Base-by-base conservation (phyloP, 2,113 vertebrate species). In the Cettia cetti region DNA sequence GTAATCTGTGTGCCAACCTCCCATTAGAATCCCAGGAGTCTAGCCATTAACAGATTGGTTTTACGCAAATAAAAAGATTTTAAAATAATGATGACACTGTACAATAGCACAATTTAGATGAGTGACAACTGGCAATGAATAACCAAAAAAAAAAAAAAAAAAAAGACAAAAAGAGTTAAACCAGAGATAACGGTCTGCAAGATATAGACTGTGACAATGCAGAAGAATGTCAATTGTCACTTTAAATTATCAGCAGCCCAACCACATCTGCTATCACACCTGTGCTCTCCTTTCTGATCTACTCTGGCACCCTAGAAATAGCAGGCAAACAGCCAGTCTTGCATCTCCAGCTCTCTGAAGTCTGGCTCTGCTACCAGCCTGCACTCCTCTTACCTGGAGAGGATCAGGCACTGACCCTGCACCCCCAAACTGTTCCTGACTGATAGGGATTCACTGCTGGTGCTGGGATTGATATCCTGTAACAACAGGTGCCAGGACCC, bases 211-310 rank as follows among this genome's bases (percentile, higher is more conserved):
- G 92, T 94, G 75, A 88, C 89, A 95, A 86, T 13, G 39, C 49
- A 64, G 57, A 93, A 79, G 86, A 75, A 97, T 72, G 90, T 87
- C 91, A 96, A 92, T 84, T 94, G 82, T 88, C 40, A 13, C 75
- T 95, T 92, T 71, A 94, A 89, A 93, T 86, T 91, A 88, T n/a
- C 86, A 87, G 78, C 93, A 93, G 88, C 63, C 56, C 63, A 66
- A 61, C 61, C 64, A 66, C 94, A 96, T 93, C 96, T 97, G 95
- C 87, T 91, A 89, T 95, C 94, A 95, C 93, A 97, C 91, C 96
- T 97, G 97, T 89, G 92, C 52, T 92, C 90, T 54, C 65, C 61
- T 89, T 81, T 88, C 74, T 89, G 91, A 74, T 96, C 92, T 64
- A 5, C 69, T 91, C 86, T 83, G 90, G 94, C 88, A 82, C 49